Conservation (phyloP, 2,797 vertebrate genomes). For the Takifugu ocellatus region DNA sequence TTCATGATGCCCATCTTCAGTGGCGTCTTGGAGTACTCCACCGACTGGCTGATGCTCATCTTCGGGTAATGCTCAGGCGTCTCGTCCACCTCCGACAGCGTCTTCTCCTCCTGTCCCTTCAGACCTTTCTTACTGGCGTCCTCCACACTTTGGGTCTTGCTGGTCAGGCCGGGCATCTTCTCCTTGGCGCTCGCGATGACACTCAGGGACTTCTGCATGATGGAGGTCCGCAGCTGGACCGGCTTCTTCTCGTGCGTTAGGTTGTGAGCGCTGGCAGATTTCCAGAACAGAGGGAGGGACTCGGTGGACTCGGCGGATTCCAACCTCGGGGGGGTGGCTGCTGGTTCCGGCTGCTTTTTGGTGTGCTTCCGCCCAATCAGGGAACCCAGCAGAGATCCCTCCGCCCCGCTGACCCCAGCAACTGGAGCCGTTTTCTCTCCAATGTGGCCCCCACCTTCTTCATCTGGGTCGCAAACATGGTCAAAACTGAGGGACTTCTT, state of each 20-base stretch:
- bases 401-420: slow-evolving; percentile 65
- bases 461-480: slow-evolving; percentile 86
- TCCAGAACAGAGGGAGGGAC: slow-evolving; percentile 93
- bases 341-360: slow-evolving; percentile 76
- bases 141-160: slow-evolving; percentile 85
- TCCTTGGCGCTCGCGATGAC: slow-evolving; percentile 96
- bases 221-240: slow-evolving; percentile 86
- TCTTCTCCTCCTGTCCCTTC: slow-evolving; percentile 80
- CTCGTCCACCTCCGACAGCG: slow-evolving; percentile 82
- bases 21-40: slow-evolving; percentile 87
- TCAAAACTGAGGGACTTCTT: slow-evolving; percentile 96
- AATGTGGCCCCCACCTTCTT: slow-evolving; percentile 71
- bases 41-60: slow-evolving; percentile 82
- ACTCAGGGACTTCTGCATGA: slow-evolving; percentile 96
- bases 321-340: slow-evolving; percentile 66
- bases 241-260: slow-evolving; percentile 92
- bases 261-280: slow-evolving; percentile 95
- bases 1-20: slow-evolving; percentile 97
- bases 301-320: slow-evolving; percentile 84
- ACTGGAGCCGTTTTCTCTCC: slow-evolving; percentile 80
- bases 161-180: slow-evolving; percentile 87
- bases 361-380: slow-evolving; percentile 80
- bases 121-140: slow-evolving; percentile 82
- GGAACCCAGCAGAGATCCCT: slow-evolving; percentile 83
- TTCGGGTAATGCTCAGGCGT: slow-evolving; percentile 82